phyloP scores from a whole-genome alignment of 2,797 vertebrate genomes.

The Gymnothorax javanicus region DNA sequence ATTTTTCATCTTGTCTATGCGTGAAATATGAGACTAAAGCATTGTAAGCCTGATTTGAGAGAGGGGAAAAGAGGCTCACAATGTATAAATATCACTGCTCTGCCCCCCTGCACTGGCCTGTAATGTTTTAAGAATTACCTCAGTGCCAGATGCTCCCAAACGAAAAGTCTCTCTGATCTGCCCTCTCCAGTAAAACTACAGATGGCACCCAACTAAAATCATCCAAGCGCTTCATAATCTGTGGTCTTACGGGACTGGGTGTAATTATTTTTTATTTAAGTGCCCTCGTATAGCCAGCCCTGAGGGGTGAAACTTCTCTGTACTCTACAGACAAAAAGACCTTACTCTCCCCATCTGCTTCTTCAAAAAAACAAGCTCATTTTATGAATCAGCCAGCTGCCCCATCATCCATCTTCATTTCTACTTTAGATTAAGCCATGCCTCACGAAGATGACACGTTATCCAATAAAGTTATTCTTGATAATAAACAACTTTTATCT shows the following conservation, averaged over 20 bases:
- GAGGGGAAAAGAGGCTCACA: conserved; percentile 25
- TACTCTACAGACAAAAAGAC: conserved; percentile 29
- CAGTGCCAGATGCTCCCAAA: conserved; percentile 17
- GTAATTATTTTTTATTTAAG: conserved; percentile 49
- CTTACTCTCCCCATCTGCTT: conserved; percentile 32
- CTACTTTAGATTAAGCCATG: conserved; percentile 35
- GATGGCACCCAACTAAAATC: not conserved
- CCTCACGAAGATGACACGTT: conserved; percentile 34
- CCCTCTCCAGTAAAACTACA: conserved; percentile 3
- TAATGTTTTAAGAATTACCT: conserved; percentile 10
- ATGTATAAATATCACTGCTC: conserved; percentile 24
- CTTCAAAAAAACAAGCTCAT: conserved; percentile 22
- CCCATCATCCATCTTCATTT: conserved; percentile 50
- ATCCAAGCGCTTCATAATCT: conserved; percentile 21
- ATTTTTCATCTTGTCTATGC: not conserved
- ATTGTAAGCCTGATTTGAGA: conserved; percentile 25
- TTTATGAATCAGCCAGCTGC: conserved; percentile 41
- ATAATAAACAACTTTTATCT: conserved; percentile 36
- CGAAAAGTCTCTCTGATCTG: conserved; percentile 17
- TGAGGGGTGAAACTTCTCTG: conserved; percentile 30
- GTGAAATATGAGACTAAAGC: conserved; percentile 45
- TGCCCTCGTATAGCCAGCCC: conserved; percentile 39
- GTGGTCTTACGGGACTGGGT: conserved; percentile 32
- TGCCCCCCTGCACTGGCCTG: not conserved
- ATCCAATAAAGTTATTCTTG: not conserved